Base-by-base conservation (phyloP, 2,888 invertebrate genomes). In the Drosophila stalkeri region DNA sequence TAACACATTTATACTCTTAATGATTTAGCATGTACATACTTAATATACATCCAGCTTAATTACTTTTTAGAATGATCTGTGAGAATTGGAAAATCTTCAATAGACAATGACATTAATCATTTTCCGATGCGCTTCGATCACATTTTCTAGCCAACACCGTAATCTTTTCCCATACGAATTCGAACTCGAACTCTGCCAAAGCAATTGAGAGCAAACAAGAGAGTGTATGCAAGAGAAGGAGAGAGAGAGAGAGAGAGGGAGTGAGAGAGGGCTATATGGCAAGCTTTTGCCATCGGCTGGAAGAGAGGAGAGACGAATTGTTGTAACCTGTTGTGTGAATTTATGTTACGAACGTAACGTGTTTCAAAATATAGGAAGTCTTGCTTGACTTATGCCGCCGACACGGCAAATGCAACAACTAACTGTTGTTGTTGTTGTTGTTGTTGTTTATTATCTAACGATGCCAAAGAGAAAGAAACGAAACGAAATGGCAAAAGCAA, bases 311-410 rank as follows among this genome's bases (percentile, higher is more conserved):
- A 60, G 49, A 43, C 56, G 61, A 59, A 39, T 59, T 35, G 51
- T 35, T 61, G 86, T 89, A 89, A 86, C 89, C 90, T 88, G 88
- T 89, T 88, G 90, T 91, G 91, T 90, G 91, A 91, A 91, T 91
- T 51, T 92, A 90, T 91, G 91, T 92, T 91, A 92, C 91, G 90
- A 91, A 90, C 92, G 91, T 91, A 91, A 92, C 91, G 89, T 91
- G 91, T 92, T 91, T 91, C 91, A 91, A 92, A 91, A 91, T 91
- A 91, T 91, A 91, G 92, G 92, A 91, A 92, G 91, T 91, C 91
- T 91, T 89, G 90, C 86, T 90, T 91, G 86, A 90, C 82, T 91
- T 90, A 90, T 82, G 83, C 80, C 79, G 78, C 78, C 80, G 79
- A 74, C 74, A 79, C 79, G 78, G 62, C 76, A 75, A 49, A 60